Percentiles rank a stretch among this genome's conserved stretches.
These are phyloP conservation scores for Tortrix viridana DNA, from an alignment of 2,888 invertebrate species.

Conservation along the genomic window DNA sequence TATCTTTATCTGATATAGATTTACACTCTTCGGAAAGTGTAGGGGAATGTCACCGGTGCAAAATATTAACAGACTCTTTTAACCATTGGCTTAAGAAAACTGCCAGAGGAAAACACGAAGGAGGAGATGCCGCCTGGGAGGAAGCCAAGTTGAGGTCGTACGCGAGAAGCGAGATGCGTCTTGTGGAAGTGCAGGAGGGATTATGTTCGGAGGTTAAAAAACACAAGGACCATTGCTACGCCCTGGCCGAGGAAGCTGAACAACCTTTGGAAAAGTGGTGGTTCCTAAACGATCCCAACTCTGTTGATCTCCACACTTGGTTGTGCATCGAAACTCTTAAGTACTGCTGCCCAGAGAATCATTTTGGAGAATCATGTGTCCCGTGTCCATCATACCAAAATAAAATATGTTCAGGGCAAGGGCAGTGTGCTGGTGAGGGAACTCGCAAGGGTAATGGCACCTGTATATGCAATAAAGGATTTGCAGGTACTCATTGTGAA, in stretches of 20 bases:
- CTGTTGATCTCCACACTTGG: slow-evolving; percentile 79
- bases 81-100: slow-evolving; percentile 91
- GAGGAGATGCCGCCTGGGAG: slow-evolving; percentile 97
- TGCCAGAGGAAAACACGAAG: slow-evolving; percentile 93
- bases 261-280: slow-evolving; percentile 94
- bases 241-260: slow-evolving; percentile 92
- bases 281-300: slow-evolving; percentile 85
- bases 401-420: slow-evolving; percentile 91
- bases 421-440: slow-evolving; percentile 92
- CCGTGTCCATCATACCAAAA: slow-evolving; percentile 85
- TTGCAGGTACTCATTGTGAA: slow-evolving; percentile 90
- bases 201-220: slow-evolving; percentile 89
- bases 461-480: slow-evolving; percentile 93
- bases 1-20: slow-evolving; percentile 43
- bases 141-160: slow-evolving; percentile 93
- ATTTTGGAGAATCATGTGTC: slow-evolving; percentile 91
- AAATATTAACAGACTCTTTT: slow-evolving; percentile 89
- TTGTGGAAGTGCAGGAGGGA: slow-evolving; percentile 95
- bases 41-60: slow-evolving; percentile 88
- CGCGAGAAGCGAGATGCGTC: slow-evolving; percentile 93
- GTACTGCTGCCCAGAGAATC: slow-evolving; percentile 93
- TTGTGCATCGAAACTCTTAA: slow-evolving; percentile 91
- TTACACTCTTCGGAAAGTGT: slow-evolving; percentile 37
- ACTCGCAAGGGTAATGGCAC: slow-evolving; percentile 96
- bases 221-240: slow-evolving; percentile 92